These are phyloP conservation scores for Laterallus jamaicensis DNA, from an alignment of 2,113 vertebrate genomes.

Conservation along the genomic window DNA sequence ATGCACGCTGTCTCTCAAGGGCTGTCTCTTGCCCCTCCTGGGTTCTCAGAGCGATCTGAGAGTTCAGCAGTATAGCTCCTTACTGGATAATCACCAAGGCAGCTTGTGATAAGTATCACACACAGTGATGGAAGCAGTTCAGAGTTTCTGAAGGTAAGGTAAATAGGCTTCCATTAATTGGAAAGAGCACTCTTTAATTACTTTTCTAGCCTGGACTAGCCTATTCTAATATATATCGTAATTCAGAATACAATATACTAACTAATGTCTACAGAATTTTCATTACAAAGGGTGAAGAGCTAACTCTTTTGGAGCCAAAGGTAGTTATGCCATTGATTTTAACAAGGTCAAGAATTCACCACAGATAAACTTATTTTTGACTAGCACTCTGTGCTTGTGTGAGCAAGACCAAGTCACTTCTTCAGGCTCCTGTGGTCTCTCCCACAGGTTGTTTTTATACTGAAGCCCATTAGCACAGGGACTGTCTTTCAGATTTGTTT, in stretches of 20 bases:
- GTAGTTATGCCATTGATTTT: conserved; percentile 33
- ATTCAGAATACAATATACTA: conserved; percentile 33
- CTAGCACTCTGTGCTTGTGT: background rate
- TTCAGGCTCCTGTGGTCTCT: background rate
- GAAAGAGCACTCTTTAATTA: conserved; percentile 59
- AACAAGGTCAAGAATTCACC: conserved; percentile 47
- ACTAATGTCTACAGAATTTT: conserved; percentile 36
- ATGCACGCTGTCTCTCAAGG: background rate
- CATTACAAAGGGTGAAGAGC: conserved; percentile 48
- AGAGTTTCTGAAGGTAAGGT: conserved; percentile 52
- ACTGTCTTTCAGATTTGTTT: background rate
- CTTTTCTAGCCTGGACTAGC: conserved; percentile 58
- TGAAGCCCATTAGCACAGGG: background rate
- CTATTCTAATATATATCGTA: conserved; percentile 54
- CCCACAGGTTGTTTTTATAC: background rate
- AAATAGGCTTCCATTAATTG: conserved; percentile 60
- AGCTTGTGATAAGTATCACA: conserved; percentile 49
- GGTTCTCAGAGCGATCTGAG: background rate
- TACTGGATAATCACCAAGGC: conserved; percentile 43
- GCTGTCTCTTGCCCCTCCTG: background rate
- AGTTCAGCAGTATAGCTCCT: background rate
- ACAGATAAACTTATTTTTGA: background rate
- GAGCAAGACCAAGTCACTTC: background rate
- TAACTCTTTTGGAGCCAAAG: conserved; percentile 10
- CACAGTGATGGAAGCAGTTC: conserved; percentile 47